These are phyloP conservation scores for Cephalopholis sonnerati DNA, from an alignment of 2,113 vertebrate species.

Conservation along the genomic window DNA sequence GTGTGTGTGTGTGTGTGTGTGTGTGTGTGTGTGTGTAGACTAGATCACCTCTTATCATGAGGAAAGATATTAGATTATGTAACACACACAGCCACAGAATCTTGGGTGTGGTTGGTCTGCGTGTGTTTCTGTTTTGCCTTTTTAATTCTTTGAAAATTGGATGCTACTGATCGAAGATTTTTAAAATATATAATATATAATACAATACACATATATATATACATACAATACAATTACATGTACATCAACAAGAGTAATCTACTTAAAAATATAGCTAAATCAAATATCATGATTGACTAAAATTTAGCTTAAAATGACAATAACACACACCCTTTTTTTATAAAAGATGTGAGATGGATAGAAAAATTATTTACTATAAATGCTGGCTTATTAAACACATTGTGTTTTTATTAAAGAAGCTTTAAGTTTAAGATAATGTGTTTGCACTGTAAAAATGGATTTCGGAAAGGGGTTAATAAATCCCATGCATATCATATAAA, in stretches of 20 bases:
- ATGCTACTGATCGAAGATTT: not conserved
- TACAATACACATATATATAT: too few species aligned
- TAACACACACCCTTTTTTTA: not conserved
- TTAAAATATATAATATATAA: too few species aligned
- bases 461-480: too few species aligned
- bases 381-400: too few species aligned
- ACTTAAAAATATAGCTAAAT: not conserved
- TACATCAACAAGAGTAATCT: not conserved
- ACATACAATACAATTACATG: not conserved
- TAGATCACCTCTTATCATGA: not conserved
- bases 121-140: not conserved
- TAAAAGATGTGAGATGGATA: not conserved
- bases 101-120: conserved; percentile 11
- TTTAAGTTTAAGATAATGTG: too few species aligned
- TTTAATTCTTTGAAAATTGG: not conserved
- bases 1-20: not conserved
- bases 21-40: not conserved
- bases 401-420: too few species aligned
- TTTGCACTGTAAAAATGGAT: too few species aligned
- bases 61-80: conserved; percentile 12
- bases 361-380: not conserved
- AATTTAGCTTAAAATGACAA: not conserved
- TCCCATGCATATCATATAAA: too few species aligned
- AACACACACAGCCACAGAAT: not conserved
- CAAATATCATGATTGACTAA: not conserved